A percentile compares a stretch with the other conserved stretches of the same genome.
These are phyloP conservation scores for Nymphalis urticae DNA, from an alignment of 2,888 invertebrate genomes.

Conservation along the genomic window DNA sequence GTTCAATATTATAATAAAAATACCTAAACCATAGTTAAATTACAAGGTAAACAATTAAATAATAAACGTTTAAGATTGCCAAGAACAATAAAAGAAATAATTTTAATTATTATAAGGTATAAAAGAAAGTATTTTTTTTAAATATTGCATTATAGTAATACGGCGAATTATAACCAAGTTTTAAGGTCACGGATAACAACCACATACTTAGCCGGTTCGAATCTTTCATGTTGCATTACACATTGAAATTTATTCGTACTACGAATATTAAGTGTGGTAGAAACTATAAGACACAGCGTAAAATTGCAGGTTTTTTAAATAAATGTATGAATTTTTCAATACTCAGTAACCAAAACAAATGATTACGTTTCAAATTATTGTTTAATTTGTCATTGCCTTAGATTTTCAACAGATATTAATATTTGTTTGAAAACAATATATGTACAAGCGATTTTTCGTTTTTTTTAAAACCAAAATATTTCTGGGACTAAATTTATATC, in stretches of 20 bases:
- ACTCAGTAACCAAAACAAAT: no score
- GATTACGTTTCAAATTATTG: no score
- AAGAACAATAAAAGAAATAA: neutral
- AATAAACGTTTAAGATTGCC: neutral
- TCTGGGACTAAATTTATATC: no score
- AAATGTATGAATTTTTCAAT: neutral
- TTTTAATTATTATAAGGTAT: neutral
- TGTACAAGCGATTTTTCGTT: no score
- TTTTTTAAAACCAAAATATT: no score
- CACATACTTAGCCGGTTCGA: conserved; percentile 54
- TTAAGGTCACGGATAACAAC: conserved; percentile 68
- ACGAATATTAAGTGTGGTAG: conserved; percentile 3
- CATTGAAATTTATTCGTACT: conserved; percentile 47
- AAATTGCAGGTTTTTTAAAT: neutral
- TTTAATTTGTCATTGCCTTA: no score
- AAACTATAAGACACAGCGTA: neutral
- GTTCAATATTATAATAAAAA: no score
- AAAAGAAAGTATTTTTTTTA: neutral
- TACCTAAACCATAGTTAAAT: no score
- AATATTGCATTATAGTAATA: conserved; percentile 20
- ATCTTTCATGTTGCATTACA: conserved; percentile 49
- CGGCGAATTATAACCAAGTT: conserved; percentile 50
- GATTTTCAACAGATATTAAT: no score
- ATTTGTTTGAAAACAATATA: no score
- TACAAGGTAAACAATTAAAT: neutral